Conservation (phyloP, 2,797 vertebrate species). For the Ctenosaura bakeri region DNA sequence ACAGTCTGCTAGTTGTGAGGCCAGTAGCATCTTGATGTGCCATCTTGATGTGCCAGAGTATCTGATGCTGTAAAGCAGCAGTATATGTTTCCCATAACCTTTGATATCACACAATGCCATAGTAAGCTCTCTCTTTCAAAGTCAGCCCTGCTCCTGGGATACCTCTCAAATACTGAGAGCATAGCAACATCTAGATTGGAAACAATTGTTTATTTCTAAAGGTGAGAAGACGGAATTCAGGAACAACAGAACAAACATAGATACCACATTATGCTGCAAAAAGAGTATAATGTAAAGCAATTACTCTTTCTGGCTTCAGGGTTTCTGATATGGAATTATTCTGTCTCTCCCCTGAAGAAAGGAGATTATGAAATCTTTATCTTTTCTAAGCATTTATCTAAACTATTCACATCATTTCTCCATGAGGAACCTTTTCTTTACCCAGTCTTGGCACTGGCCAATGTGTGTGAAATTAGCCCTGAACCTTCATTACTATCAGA, state of each 20-base stretch:
- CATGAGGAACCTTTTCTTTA: background rate
- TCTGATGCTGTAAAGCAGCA: too few species aligned
- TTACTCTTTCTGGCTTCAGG: constrained; percentile 5
- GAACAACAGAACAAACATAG: background rate
- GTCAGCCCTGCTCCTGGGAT: background rate
- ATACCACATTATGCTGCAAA: background rate
- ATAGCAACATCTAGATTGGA: background rate
- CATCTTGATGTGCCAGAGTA: background rate
- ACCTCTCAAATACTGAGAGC: background rate
- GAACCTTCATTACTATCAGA: too few species aligned
- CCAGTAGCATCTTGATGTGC: background rate
- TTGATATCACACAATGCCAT: background rate
- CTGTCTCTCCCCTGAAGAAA: background rate
- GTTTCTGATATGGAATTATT: constrained; percentile 10
- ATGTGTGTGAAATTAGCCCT: too few species aligned
- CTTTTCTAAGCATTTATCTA: background rate
- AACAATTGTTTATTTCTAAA: background rate
- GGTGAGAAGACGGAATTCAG: constrained; percentile 15
- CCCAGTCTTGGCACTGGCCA: too few species aligned
- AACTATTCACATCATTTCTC: background rate
- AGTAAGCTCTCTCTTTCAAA: background rate
- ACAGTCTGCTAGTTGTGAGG: background rate
- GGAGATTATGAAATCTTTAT: background rate
- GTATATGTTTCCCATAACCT: background rate
- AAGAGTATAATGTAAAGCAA: background rate